A percentile compares a stretch with the other conserved stretches of the same genome.
phyloP scores from a whole-genome alignment of 92 coral and sea anemone species.

The Metridium senile region DNA sequence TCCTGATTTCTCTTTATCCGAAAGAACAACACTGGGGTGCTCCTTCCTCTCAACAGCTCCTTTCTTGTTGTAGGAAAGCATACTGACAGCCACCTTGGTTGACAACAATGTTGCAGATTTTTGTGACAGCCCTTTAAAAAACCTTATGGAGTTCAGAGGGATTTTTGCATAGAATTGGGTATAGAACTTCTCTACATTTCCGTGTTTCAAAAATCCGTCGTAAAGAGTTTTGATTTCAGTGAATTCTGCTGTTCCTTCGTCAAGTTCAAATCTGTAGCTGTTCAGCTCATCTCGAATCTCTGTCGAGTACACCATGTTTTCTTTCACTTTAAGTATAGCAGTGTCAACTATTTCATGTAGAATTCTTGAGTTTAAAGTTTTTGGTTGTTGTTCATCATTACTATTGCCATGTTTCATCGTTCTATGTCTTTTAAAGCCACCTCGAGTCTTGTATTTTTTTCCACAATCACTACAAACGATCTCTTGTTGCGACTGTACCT shows the following conservation, averaged over 20 bases:
- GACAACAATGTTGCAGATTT: constrained; percentile 70
- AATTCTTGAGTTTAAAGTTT: constrained; percentile 16
- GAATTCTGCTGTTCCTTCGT: constrained; percentile 31
- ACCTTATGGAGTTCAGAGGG: constrained; percentile 33
- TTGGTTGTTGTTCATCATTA: constrained; percentile 13
- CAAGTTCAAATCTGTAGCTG: constrained; percentile 9
- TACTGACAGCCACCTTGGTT: constrained; percentile 58
- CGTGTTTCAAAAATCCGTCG: constrained; percentile 27
- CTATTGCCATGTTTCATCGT: constrained; percentile 43
- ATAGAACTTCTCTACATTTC: constrained; percentile 62
- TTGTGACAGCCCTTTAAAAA: constrained; percentile 51
- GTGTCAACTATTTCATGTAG: constrained; percentile 31
- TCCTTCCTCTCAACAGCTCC: constrained; percentile 12
- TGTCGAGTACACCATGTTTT: constrained; percentile 22
- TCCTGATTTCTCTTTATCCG: constrained; percentile 57
- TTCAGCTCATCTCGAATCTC: constrained; percentile 38
- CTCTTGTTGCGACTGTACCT: background rate
- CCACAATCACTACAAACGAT: constrained; percentile 35
- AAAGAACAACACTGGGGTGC: background rate
- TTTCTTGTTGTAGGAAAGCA: constrained; percentile 51
- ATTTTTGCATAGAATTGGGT: constrained; percentile 50
- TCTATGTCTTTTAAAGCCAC: constrained; percentile 58
- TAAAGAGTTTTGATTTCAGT: constrained; percentile 17
- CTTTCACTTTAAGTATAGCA: constrained; percentile 22
- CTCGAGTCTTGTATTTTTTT: constrained; percentile 57